Evolutionary conservation across 2,113 vertebrate species (phyloP).

Genomic region (Aegotheles bennettii): DNA sequence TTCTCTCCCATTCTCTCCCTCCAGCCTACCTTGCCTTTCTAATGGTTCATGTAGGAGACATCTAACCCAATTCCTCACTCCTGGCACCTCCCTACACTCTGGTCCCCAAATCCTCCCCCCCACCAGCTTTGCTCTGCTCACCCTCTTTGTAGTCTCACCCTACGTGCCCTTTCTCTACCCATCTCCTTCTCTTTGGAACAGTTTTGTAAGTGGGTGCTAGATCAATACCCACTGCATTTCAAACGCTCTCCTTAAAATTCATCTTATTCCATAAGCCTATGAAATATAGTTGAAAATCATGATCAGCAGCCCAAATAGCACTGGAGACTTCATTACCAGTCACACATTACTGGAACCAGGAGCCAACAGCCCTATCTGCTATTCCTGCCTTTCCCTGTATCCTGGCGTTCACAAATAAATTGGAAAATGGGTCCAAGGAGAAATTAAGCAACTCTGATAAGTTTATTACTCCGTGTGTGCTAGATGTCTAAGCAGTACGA

Average conservation of each 20-base stretch:
- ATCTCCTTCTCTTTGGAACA: not conserved
- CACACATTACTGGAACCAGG: not conserved
- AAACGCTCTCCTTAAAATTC: not conserved
- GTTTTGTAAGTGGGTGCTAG: not conserved
- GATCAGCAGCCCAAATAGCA: not conserved
- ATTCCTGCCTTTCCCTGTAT: not conserved
- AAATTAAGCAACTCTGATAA: not conserved
- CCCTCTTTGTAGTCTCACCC: not conserved
- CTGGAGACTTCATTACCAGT: fast-evolving
- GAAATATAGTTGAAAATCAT: not conserved
- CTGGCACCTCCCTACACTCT: not conserved
- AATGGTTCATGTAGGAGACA: fast-evolving
- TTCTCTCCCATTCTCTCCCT: not conserved
- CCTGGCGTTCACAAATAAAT: not conserved
- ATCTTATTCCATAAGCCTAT: not conserved
- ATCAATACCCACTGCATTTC: not conserved
- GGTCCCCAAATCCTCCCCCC: not conserved
- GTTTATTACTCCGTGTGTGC: not conserved
- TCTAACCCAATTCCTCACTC: not conserved
- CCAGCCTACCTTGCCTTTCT: fast-evolving
- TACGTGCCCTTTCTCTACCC: fast-evolving
- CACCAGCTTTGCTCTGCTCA: not conserved
- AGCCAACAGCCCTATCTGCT: not conserved
- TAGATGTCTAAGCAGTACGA: not conserved
- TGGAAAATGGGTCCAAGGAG: fast-evolving